These are phyloP conservation scores for Hypothenemus hampei DNA, from an alignment of 1,140 invertebrate species.

Conservation along the genomic window DNA sequence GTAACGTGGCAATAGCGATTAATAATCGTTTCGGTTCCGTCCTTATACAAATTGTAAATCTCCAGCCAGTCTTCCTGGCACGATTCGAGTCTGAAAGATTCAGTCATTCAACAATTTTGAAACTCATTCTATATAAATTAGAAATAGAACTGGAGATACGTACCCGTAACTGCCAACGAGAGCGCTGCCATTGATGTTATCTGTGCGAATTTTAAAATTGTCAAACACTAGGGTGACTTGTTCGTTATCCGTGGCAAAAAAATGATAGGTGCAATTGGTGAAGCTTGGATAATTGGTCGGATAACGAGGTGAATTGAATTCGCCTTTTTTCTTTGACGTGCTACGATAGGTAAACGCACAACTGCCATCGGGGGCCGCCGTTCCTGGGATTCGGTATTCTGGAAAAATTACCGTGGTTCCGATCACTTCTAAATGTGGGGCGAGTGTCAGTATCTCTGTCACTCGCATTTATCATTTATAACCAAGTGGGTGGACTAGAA, in stretches of 20 bases:
- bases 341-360: constrained; percentile 91
- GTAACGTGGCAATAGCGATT: constrained; percentile 81
- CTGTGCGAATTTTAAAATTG: constrained; percentile 81
- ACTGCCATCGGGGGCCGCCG: constrained; percentile 80
- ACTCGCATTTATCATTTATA: too few relatives aligned
- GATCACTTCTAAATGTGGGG: too few relatives aligned
- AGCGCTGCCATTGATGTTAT: constrained; percentile 55
- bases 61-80: constrained; percentile 92
- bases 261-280: constrained; percentile 89
- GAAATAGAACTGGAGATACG: neutral
- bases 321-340: constrained; percentile 75
- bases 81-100: constrained; percentile 55
- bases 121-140: constrained; percentile 6
- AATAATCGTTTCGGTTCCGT: constrained; percentile 72
- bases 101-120: too few relatives aligned
- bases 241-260: constrained; percentile 78
- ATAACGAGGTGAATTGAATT: constrained; percentile 93
- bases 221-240: constrained; percentile 91
- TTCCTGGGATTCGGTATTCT: constrained; percentile 93
- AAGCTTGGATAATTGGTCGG: constrained; percentile 92
- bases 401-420: too few relatives aligned
- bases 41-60: constrained; percentile 81
- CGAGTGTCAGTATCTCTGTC: too few relatives aligned
- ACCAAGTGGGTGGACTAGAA: too few relatives aligned
- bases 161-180: constrained; percentile 60